Percentiles rank a stretch among this genome's conserved stretches.
phyloP scores from a whole-genome alignment of 2,113 vertebrate genomes.

The Phrynosoma platyrhinos region DNA sequence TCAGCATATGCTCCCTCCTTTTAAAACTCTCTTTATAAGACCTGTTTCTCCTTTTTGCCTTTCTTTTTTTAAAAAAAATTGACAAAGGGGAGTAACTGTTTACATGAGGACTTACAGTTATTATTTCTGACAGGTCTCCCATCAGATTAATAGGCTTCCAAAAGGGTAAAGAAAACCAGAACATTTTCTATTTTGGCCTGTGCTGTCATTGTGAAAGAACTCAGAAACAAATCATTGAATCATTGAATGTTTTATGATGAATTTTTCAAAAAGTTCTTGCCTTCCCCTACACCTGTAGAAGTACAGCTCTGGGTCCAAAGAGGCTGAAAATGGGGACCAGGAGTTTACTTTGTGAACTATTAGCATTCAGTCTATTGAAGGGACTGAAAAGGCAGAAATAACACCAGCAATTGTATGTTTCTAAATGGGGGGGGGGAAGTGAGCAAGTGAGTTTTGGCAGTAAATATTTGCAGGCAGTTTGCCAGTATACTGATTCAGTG shows the following conservation, averaged over 20 bases:
- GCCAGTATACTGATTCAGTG: constrained; percentile 78
- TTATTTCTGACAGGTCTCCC: constrained; percentile 42
- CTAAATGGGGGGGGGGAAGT: constrained; percentile 25
- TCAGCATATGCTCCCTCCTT: neutral
- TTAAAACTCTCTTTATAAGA: neutral
- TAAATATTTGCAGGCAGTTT: constrained; percentile 57
- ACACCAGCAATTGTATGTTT: constrained; percentile 64
- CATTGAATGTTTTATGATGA: constrained; percentile 21
- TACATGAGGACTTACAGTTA: constrained; percentile 41
- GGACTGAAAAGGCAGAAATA: constrained; percentile 77
- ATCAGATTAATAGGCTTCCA: constrained; percentile 41
- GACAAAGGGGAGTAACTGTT: neutral
- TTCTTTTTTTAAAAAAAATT: constrained; percentile 19
- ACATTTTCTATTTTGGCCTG: constrained; percentile 41
- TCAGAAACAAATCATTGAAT: constrained; percentile 44
- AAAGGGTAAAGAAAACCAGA: constrained; percentile 34
- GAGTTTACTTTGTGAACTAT: constrained; percentile 30
- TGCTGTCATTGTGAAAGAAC: constrained; percentile 20
- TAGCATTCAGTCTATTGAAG: constrained; percentile 9
- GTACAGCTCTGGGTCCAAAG: constrained; percentile 39
- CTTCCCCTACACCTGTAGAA: neutral
- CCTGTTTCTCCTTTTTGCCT: neutral
- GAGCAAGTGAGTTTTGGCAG: constrained; percentile 47
- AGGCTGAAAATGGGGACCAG: constrained; percentile 29
- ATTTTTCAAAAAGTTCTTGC: neutral